Evolutionary conservation across 1,140 invertebrate genomes (phyloP), one percentile per base, ranked within the genome.

Genomic region (Pseudomyrmex concolor): DNA sequence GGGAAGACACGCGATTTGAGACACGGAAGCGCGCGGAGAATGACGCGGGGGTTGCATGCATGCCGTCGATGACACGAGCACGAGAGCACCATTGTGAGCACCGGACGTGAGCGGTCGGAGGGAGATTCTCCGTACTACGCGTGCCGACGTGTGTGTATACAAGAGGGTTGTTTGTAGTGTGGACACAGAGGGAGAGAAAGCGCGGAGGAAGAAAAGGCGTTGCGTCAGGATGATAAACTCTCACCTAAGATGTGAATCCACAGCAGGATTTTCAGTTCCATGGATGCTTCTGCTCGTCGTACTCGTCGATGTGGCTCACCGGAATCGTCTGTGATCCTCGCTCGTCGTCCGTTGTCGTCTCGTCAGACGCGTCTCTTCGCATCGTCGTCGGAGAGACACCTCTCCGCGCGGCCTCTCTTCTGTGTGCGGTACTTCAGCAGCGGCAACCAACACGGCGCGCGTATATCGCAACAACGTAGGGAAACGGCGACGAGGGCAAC

Each of bases 261-360:
- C 67, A 93, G 85, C 9, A 93, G 84, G 71, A 93, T 90, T 88
- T 89, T 89, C 84, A 92, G 90, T 92, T 93, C 92, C 93, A 93
- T 93, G 86, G 91, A 84, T 87, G 89, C 72, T 70, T 60, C 84
- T 70, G 25, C 64, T 62, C 68, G 4, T 43, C 19, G 51, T 60
- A 8, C 8, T 8, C 76, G 50, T 48, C 54, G 19, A 78, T 76
- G 72, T n/a, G 25, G 64, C 81, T 63, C 57, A 59, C 59, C 59
- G 48, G 76, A 48, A n/a, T 45, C 51, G 50, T 59, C 54, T 57
- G 45, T 15, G 71, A 68, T 78, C 62, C 67, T 25, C 68, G 78
- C 57, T 66, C 81, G 83, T 68, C 25, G 50, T 82, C 54, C 22
- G 64, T 57, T 51, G 72, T 84, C 73, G 34, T 85, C 73, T 67